These are phyloP conservation scores for Pelodytes ibericus DNA, from an alignment of 2,797 vertebrate genomes.

Conservation along the genomic window DNA sequence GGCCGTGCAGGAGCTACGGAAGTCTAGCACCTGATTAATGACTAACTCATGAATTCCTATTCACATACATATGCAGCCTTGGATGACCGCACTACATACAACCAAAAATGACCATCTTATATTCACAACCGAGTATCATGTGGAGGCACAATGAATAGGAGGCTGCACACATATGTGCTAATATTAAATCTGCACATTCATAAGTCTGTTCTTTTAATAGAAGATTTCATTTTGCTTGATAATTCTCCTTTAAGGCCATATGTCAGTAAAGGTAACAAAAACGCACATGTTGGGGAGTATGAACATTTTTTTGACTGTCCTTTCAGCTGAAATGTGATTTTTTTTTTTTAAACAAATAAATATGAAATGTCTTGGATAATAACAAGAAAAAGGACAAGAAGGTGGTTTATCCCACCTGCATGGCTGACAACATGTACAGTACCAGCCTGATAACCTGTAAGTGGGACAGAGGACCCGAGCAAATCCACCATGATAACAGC, in stretches of 20 bases:
- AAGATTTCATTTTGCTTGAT: conserved; percentile 12
- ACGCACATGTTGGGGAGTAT: not conserved
- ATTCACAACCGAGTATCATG: too few species aligned
- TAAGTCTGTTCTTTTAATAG: not conserved
- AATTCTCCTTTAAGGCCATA: conserved; percentile 4
- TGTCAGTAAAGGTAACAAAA: conserved; percentile 2
- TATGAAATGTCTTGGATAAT: conserved; percentile 43
- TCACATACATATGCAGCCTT: too few species aligned
- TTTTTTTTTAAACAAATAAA: conserved; percentile 47
- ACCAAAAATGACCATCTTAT: too few species aligned
- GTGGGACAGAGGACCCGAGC: conserved; percentile 8
- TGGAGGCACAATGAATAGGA: not conserved
- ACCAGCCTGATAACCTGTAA: conserved; percentile 16
- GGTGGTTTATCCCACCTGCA: not conserved
- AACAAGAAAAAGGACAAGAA: not conserved
- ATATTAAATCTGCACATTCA: not conserved
- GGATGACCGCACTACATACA: too few species aligned
- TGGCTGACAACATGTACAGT: not conserved
- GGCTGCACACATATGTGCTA: not conserved
- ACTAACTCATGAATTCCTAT: too few species aligned
- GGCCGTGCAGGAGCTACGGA: not conserved
- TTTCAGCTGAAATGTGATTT: conserved; percentile 13
- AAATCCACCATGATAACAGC: conserved; percentile 38
- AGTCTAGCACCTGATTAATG: too few species aligned
- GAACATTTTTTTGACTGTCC: conserved; percentile 13